Percentiles rank a stretch among this genome's conserved stretches.
These are phyloP conservation scores for Zeus faber DNA, from an alignment of 2,113 vertebrate species.

Conservation along the genomic window DNA sequence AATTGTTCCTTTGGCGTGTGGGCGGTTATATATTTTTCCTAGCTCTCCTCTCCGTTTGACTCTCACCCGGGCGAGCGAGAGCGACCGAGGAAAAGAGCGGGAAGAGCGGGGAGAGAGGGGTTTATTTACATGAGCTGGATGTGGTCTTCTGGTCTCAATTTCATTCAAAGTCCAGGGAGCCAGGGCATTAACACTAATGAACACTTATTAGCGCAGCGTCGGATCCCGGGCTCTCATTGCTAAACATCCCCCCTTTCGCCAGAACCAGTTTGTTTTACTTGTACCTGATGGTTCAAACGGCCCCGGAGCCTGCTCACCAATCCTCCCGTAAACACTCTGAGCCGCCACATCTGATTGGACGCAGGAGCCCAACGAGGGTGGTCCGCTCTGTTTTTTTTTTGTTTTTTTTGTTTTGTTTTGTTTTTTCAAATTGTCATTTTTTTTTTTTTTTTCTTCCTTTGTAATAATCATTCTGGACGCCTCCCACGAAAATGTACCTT, in stretches of 20 bases:
- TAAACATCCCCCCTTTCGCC: slow-evolving; percentile 62
- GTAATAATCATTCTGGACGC: background rate
- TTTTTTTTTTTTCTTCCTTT: background rate
- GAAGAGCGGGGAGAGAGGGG: slow-evolving; percentile 42
- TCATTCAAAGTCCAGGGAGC: slow-evolving; percentile 58
- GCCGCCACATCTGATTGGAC: slow-evolving; percentile 54
- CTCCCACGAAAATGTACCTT: background rate
- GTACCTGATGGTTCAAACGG: slow-evolving; percentile 66
- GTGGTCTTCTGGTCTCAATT: slow-evolving; percentile 58
- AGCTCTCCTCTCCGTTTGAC: too few species aligned
- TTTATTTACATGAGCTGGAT: slow-evolving; percentile 62
- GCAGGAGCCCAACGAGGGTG: slow-evolving; percentile 42
- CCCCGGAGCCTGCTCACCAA: slow-evolving; percentile 57
- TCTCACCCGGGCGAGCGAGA: too few species aligned
- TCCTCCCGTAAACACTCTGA: slow-evolving; percentile 58
- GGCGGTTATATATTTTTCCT: too few species aligned
- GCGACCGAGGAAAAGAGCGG: too few species aligned
- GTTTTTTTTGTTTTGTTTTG: slow-evolving; percentile 31
- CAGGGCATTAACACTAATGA: slow-evolving; percentile 70
- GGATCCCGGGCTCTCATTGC: slow-evolving; percentile 52
- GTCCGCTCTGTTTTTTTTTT: slow-evolving; percentile 31
- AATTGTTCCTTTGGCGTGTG: too few species aligned
- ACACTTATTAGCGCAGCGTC: slow-evolving; percentile 64
- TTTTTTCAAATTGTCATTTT: background rate
- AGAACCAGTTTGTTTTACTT: slow-evolving; percentile 73